Percentiles rank a stretch among this genome's conserved stretches.
Evolutionary conservation across 64 coral and sea anemone species (phyloP).

Genomic region (Actinia equina): DNA sequence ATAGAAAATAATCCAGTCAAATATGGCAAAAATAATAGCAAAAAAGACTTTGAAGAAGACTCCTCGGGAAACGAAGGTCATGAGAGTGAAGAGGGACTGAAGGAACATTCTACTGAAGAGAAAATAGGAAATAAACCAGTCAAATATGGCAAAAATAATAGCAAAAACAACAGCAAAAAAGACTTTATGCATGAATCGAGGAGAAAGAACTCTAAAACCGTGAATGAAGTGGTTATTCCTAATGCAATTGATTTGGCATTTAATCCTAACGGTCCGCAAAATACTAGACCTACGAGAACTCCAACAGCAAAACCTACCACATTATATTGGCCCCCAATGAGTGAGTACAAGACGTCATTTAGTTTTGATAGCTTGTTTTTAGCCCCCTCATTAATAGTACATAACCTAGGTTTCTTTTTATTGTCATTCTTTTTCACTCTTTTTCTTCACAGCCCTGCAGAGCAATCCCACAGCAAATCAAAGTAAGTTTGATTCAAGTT

Average conservation of each 20-base stretch:
- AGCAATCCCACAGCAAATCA: background rate
- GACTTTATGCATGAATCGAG: background rate
- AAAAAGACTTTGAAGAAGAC: background rate
- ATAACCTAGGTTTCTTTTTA: no score
- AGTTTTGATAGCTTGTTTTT: no score
- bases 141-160: background rate
- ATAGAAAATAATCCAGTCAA: background rate
- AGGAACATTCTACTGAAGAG: background rate
- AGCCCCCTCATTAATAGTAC: no score
- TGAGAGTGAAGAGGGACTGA: background rate
- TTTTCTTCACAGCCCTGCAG: background rate
- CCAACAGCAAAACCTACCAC: background rate
- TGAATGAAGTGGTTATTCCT: background rate
- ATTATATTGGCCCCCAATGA: background rate
- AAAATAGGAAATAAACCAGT: background rate
- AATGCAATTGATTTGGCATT: background rate
- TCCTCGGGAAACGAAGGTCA: no score
- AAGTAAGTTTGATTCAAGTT: background rate
- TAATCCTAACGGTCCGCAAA: background rate
- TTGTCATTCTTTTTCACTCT: no score
- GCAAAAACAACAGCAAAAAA: background rate
- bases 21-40: background rate
- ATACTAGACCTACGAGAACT: background rate
- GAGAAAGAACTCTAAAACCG: background rate
- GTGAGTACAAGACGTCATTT: background rate